Evolutionary conservation across 2,888 invertebrate genomes (phyloP).

Genomic region (Auanema sp.): DNA sequence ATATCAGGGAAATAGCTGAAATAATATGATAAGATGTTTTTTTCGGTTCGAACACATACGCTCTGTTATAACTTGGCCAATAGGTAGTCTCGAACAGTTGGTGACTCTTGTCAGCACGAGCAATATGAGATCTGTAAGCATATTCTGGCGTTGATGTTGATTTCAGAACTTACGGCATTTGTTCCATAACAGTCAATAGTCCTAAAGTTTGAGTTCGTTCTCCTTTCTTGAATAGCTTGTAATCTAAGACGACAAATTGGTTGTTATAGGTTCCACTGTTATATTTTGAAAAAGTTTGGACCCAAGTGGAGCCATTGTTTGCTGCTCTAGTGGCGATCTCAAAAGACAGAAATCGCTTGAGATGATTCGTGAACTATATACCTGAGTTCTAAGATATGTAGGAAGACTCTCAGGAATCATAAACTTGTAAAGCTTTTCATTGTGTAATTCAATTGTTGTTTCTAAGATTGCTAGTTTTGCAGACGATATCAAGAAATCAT

Average conservation of each 20-base stretch:
- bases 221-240: conserved; percentile 70
- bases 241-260: conserved; percentile 77
- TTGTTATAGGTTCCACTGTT: conserved; percentile 82
- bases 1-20: conserved; percentile 70
- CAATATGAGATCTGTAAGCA: too few relatives aligned
- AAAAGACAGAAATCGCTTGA: too few relatives aligned
- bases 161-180: conserved; percentile 72
- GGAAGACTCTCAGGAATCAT: conserved; percentile 72
- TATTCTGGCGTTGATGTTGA: conserved; percentile 33
- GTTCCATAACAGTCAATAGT: conserved; percentile 78
- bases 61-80: conserved; percentile 78
- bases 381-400: conserved; percentile 75
- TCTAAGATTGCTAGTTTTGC: conserved; percentile 72
- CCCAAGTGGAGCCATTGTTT: conserved; percentile 38
- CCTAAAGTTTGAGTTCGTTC: conserved; percentile 57
- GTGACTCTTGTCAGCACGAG: conserved; percentile 50
- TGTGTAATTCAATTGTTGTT: conserved; percentile 78
- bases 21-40: conserved; percentile 70
- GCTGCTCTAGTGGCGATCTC: conserved; percentile 35
- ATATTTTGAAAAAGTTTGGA: conserved; percentile 69
- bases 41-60: conserved; percentile 69
- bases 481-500: conserved; percentile 58
- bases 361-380: conserved; percentile 61
- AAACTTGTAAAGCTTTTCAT: conserved; percentile 72
- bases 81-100: conserved; percentile 68